These are phyloP conservation scores for Drosophila aldrichi DNA, from an alignment of 2,888 invertebrate species.

Conservation along the genomic window DNA sequence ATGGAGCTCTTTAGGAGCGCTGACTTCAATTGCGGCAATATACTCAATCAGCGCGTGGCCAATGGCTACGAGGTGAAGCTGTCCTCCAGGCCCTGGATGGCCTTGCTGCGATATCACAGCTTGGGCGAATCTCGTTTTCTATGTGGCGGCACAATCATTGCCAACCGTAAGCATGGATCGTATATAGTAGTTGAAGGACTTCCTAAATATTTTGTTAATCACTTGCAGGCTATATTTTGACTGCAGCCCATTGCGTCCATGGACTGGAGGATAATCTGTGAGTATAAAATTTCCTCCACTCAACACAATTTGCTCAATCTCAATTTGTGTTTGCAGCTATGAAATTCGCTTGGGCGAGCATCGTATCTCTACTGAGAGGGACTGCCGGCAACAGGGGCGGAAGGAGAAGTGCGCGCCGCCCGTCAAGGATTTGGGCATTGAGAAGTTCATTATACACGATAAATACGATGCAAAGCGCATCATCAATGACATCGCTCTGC, in stretches of 20 bases:
- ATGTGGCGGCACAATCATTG: constrained; percentile 74
- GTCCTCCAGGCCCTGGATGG: constrained; percentile 78
- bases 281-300: constrained; percentile 15
- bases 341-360: constrained; percentile 78
- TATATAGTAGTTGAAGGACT: too few relatives aligned
- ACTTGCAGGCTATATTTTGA: constrained; percentile 68
- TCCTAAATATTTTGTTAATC: neutral
- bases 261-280: constrained; percentile 62
- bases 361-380: constrained; percentile 66
- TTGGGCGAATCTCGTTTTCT: constrained; percentile 52
- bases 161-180: constrained; percentile 46
- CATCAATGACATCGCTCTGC: constrained; percentile 73
- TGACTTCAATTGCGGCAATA: constrained; percentile 59
- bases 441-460: constrained; percentile 66
- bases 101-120: constrained; percentile 63
- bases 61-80: constrained; percentile 71
- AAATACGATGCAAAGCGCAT: constrained; percentile 51
- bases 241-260: constrained; percentile 75
- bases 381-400: constrained; percentile 67
- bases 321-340: constrained; percentile 35
- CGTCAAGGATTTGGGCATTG: constrained; percentile 69
- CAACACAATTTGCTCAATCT: neutral
- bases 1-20: constrained; percentile 48
- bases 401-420: constrained; percentile 71
- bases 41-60: constrained; percentile 63